These are phyloP conservation scores for Steinernema feltiae DNA, from an alignment of 1,140 invertebrate genomes.

Conservation along the genomic window DNA sequence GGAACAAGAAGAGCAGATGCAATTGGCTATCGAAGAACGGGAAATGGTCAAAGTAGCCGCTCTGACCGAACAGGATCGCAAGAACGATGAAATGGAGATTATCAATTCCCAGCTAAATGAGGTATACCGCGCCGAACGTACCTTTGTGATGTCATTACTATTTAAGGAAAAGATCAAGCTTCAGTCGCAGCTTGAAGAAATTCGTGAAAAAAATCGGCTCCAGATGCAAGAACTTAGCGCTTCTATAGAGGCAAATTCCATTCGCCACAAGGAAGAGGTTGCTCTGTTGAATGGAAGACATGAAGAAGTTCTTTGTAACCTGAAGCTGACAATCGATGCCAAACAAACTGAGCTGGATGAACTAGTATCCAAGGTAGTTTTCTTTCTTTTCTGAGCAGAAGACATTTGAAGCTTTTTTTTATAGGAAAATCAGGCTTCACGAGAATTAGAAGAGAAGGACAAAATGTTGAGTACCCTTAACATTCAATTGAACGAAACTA, in stretches of 20 bases:
- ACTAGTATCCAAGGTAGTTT: no score
- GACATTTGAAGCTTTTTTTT: no score
- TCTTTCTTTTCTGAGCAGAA: no score
- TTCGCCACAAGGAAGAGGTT: conserved; percentile 1
- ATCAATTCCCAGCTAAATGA: not conserved
- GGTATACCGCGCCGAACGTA: not conserved
- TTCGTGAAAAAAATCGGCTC: not conserved
- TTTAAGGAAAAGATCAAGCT: not conserved
- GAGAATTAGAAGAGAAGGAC: no score
- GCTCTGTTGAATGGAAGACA: not conserved
- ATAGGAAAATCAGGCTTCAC: no score
- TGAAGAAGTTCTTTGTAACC: not conserved
- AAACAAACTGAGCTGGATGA: not conserved
- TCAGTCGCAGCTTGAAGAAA: not conserved
- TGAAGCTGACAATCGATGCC: not conserved
- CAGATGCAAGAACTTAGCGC: not conserved
- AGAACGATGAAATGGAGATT: not conserved
- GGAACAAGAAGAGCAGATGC: conserved; percentile 5
- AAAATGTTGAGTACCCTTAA: no score
- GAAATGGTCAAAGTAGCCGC: not conserved
- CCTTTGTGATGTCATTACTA: not conserved
- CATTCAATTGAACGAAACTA: no score
- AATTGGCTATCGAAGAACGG: not conserved
- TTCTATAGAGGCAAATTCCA: not conserved
- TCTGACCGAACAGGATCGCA: not conserved